Conservation (phyloP, 2,113 vertebrate species). For the Corydoras maculifer region DNA sequence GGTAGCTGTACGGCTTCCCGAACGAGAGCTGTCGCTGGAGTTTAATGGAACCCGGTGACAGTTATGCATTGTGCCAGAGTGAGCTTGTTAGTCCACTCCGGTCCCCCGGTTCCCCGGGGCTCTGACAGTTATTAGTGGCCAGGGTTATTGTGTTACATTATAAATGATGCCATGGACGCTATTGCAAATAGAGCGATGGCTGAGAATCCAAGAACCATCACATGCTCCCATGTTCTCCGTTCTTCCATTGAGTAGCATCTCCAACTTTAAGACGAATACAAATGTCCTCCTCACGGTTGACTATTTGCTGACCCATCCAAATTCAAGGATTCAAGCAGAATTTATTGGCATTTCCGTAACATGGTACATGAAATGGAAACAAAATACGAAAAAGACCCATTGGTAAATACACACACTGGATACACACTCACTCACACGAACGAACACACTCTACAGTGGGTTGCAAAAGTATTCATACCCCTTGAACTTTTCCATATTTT, state of each 20-base stretch:
- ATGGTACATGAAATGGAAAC: too few relatives aligned
- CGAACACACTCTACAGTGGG: too few relatives aligned
- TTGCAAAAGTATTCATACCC: too few relatives aligned
- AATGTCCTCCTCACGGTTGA: too few relatives aligned
- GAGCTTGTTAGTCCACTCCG: slow-evolving; percentile 33
- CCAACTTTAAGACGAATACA: slow-evolving; percentile 38
- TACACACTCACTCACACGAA: too few relatives aligned
- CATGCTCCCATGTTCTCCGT: slow-evolving; percentile 6
- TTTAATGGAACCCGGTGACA: neutral
- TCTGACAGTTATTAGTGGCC: slow-evolving; percentile 21
- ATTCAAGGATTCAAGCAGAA: too few relatives aligned
- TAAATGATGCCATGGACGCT: slow-evolving; percentile 18
- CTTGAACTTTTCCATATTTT: too few relatives aligned
- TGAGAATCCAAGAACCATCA: slow-evolving; percentile 24
- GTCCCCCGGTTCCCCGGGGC: slow-evolving; percentile 18
- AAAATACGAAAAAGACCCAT: too few relatives aligned
- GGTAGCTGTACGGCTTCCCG: neutral
- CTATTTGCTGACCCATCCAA: too few relatives aligned
- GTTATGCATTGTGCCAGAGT: slow-evolving; percentile 16
- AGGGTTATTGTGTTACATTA: slow-evolving; percentile 35
- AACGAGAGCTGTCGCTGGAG: slow-evolving; percentile 13
- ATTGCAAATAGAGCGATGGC: slow-evolving; percentile 18
- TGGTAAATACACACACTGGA: too few relatives aligned
- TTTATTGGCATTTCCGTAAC: too few relatives aligned
- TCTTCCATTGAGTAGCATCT: slow-evolving; percentile 42